Evolutionary conservation across 2,113 vertebrate genomes (phyloP), one percentile per base, ranked within the genome.

Genomic region (Pollachius pollachius): DNA sequence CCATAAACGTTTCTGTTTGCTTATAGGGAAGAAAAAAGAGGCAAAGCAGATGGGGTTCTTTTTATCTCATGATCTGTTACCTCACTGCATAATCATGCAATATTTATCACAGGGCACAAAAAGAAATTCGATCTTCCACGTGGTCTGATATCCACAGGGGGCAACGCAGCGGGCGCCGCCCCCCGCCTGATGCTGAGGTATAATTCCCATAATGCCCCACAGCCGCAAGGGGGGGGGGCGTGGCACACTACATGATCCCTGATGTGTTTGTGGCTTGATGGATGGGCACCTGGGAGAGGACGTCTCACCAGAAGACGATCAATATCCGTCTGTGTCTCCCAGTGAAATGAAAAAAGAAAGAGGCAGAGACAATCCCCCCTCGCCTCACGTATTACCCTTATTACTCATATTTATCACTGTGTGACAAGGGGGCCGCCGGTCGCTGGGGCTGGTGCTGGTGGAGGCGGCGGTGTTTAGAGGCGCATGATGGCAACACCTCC

Each of bases 351-450:
- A 88, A 87, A 90, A 61, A 68, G 62, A 71, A 87, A 87, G 3
- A 30, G 1, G 30, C 30, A 30, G 30, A 85, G 82, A 83, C 86
- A 85, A 84, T 89, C 78, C 85, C 84, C 41, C 41, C 2, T 30
- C 76, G 68, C 65, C 87, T 87, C 89, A 89, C 88, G 82, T 74
- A 76, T 86, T 83, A 74, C 70, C 68, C 85, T 88, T 91, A 92
- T 91, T 91, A 87, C 88, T 85, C 68, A 76, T 84, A 90, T 92
- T 88, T 84, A 90, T 91, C 90, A 91, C 81, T 67, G 71, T 76
- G 83, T 76, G 82, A 82, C 72, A 85, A 76, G 83, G 79, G 78
- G 68, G n/a, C n/a, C 64, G 25, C 25, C 11, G 19, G 76, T 41
- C 27, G 59, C 34, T n/a, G 27, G 58, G 15, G 18, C 23, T 69